Base-by-base conservation (phyloP, 2,113 vertebrate species). In the Kobus ellipsiprymnus region DNA sequence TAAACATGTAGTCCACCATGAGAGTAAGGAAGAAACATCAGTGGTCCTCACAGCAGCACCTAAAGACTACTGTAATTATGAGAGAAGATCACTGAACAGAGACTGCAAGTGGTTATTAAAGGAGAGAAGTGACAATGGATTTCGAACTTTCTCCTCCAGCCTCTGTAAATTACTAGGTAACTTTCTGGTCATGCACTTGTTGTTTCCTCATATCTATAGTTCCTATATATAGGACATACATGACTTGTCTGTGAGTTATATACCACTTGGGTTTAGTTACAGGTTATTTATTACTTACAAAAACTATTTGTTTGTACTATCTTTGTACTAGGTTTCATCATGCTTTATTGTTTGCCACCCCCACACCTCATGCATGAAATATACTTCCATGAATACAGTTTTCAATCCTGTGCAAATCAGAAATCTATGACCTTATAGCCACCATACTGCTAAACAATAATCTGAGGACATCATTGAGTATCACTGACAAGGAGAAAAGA, bases 111-210 rank as follows among this genome's bases (percentile, higher is more conserved):
- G 13, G 7, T 46, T 97, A 97, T 92, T 78, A 78, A 21, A 89
- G 33, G 29, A 94, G 90, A 95, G 77, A 96, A 94, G 80, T 78
- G 88, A 92, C 40, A 23, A 3, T 95, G 97, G 97, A 98, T 97
- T 98, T 98, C 98, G 95, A 98, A 98, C 97, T 93, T 92, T 83
- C 36, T 96, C 50, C 59, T 98, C 94, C 54, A 92, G 85, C 78
- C 85, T 91, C 48, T 80, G 16, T 94, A 95, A 97, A 97, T 98
- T 98, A 98, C 78, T 98, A 95, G 96, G 98, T 98, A 99, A 98
- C 96, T 95, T 96, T 15, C 46, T 67, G 3, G 60, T 82, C 48
- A 57, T 82, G 48, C 3, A 80, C 12, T 87, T 87, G 17, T 87
- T 84, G 7, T 15, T 94, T 97, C 33, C 48, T 36, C 12, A 83